Percentiles rank a stretch among this genome's conserved stretches.
Conservation (phyloP, 2,888 invertebrate genomes). For the Pammene fasciana region DNA sequence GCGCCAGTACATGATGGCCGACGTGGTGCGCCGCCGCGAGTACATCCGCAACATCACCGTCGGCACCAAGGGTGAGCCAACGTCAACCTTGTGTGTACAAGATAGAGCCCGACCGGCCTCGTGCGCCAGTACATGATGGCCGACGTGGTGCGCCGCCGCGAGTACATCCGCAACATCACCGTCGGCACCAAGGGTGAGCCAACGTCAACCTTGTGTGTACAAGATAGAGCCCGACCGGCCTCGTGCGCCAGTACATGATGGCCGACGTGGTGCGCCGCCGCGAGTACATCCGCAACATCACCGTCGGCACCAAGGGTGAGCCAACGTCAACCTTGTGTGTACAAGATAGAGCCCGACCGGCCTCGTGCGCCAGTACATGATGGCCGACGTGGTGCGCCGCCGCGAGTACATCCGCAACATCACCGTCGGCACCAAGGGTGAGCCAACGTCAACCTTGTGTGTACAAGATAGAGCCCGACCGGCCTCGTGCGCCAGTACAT, state of each 20-base stretch:
- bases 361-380: slow-evolving; percentile 90
- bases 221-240: slow-evolving; percentile 73
- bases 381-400: slow-evolving; percentile 93
- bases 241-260: slow-evolving; percentile 91
- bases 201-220: too few relatives aligned
- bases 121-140: too few relatives aligned
- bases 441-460: too few relatives aligned
- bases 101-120: slow-evolving; percentile 89
- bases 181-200: too few relatives aligned
- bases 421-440: slow-evolving; percentile 86
- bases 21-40: too few relatives aligned
- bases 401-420: slow-evolving; percentile 95
- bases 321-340: slow-evolving; percentile 57
- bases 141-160: too few relatives aligned
- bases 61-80: too few relatives aligned
- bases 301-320: too few relatives aligned
- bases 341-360: slow-evolving; percentile 85
- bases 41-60: too few relatives aligned
- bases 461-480: slow-evolving; percentile 84
- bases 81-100: too few relatives aligned
- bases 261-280: slow-evolving; percentile 86
- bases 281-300: slow-evolving; percentile 73
- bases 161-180: too few relatives aligned
- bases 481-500: slow-evolving; percentile 89
- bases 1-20: too few relatives aligned